Percentiles rank a stretch among this genome's conserved stretches.
These are phyloP conservation scores for Ophraella communa DNA, from an alignment of 2,888 invertebrate genomes.

Conservation along the genomic window DNA sequence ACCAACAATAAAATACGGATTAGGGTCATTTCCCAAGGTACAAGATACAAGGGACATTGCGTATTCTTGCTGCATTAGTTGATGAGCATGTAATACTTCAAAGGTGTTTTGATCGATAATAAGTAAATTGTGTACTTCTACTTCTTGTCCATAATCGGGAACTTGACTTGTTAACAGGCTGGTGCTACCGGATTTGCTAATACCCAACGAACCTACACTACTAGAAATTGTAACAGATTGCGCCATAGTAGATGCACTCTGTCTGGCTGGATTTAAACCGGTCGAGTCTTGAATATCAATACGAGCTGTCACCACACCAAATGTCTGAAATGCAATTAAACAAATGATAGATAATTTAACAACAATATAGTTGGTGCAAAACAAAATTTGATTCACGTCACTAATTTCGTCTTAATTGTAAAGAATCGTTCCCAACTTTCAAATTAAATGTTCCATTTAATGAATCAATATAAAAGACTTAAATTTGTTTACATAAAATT, in stretches of 20 bases:
- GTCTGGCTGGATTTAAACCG: conserved; percentile 70
- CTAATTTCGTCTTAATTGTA: too few relatives aligned
- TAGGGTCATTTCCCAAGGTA: conserved; percentile 88
- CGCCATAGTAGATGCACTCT: conserved; percentile 82
- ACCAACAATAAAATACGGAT: conserved; percentile 92
- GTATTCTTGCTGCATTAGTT: conserved; percentile 89
- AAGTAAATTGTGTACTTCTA: conserved; percentile 88
- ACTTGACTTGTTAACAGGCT: conserved; percentile 51
- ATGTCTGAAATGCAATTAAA: conserved; percentile 67
- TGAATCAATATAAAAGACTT: too few relatives aligned
- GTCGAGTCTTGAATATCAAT: conserved; percentile 84
- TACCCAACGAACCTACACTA: conserved; percentile 61
- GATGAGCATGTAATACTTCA: conserved; percentile 94
- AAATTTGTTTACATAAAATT: too few relatives aligned
- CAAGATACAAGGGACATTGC: conserved; percentile 91
- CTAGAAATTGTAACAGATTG: conserved; percentile 66
- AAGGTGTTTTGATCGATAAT: conserved; percentile 97
- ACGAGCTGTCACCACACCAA: conserved; percentile 91
- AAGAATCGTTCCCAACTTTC: too few relatives aligned
- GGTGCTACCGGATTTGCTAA: conserved; percentile 60
- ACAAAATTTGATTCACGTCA: too few relatives aligned
- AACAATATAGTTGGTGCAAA: too few relatives aligned
- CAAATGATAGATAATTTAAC: not conserved
- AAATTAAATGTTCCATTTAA: too few relatives aligned
- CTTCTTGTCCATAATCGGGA: conserved; percentile 77